Conservation (phyloP, 2,888 invertebrate genomes). For the Acrobasis suavella region DNA sequence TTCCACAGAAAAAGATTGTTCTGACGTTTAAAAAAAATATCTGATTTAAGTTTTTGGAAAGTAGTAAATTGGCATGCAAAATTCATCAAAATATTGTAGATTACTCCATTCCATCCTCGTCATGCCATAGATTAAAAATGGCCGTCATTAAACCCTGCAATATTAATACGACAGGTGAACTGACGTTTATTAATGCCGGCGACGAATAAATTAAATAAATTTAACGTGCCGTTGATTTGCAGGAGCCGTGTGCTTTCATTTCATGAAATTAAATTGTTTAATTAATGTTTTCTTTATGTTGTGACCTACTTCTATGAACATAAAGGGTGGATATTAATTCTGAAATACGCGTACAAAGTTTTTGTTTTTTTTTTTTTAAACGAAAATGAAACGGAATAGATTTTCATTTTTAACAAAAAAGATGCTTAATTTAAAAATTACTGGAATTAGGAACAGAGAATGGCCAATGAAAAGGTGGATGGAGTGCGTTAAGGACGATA, state of each 20-base stretch:
- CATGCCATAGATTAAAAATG: conserved; percentile 39
- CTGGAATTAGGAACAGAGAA: no score
- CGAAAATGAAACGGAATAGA: no score
- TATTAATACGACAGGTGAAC: conserved; percentile 49
- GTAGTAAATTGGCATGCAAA: no score
- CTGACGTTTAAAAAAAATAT: no score
- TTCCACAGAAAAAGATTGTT: no score
- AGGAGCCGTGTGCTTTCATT: conserved; percentile 11
- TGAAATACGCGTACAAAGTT: no score
- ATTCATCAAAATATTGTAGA: background rate
- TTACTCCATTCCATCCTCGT: conserved; percentile 18
- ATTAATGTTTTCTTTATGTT: conserved; percentile 22
- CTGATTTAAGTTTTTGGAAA: no score
- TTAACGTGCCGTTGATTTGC: conserved; percentile 28
- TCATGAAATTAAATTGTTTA: conserved; percentile 17
- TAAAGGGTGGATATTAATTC: background rate
- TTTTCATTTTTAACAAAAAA: no score
- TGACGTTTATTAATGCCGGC: conserved; percentile 36
- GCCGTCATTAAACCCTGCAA: conserved; percentile 41
- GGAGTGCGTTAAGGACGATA: no score
- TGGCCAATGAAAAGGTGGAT: no score
- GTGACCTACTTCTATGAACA: conserved; percentile 23
- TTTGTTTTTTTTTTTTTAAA: no score
- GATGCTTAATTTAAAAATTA: no score
- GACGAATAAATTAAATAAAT: conserved; percentile 34